Conservation (phyloP, 1,140 invertebrate species). For the Acromyrmex heyeri region DNA sequence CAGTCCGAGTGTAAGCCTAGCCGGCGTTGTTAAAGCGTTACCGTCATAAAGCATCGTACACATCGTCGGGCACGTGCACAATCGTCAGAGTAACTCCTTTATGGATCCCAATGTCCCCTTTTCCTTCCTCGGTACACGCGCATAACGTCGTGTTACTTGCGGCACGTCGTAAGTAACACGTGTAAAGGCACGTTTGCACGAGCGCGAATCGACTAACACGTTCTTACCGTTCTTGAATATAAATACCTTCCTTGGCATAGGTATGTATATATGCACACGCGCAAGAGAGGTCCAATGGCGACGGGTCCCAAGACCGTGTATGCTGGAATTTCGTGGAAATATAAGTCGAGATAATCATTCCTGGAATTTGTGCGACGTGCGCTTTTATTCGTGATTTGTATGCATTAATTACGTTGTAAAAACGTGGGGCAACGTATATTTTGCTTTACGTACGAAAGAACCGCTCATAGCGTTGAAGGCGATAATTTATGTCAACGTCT, state of each 20-base stretch:
- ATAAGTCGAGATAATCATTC: conserved; percentile 72
- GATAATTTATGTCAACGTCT: conserved; percentile 26
- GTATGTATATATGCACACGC: not conserved
- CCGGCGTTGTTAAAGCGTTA: conserved; percentile 56
- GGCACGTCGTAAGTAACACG: conserved; percentile 75
- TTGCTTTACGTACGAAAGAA: conserved; percentile 11
- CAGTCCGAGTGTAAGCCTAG: conserved; percentile 51
- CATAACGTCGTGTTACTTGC: conserved; percentile 71
- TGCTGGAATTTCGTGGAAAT: conserved; percentile 70
- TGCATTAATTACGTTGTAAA: conserved; percentile 62
- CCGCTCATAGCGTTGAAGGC: not conserved
- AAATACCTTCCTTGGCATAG: conserved; percentile 46
- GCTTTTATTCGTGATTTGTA: conserved; percentile 40
- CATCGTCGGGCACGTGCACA: conserved; percentile 62
- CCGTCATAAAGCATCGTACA: conserved; percentile 70
- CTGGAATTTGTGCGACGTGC: conserved; percentile 52
- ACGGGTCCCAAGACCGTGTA: conserved; percentile 6
- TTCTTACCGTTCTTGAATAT: conserved; percentile 61
- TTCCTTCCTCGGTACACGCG: conserved; percentile 3
- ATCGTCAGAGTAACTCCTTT: conserved; percentile 27
- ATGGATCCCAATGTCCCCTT: conserved; percentile 16
- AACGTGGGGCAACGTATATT: conserved; percentile 23
- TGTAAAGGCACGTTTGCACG: conserved; percentile 70
- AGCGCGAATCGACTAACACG: conserved; percentile 59
- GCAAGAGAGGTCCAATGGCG: not conserved